These are phyloP conservation scores for Probosciger aterrimus DNA, from an alignment of 2,113 vertebrate genomes.

Conservation along the genomic window DNA sequence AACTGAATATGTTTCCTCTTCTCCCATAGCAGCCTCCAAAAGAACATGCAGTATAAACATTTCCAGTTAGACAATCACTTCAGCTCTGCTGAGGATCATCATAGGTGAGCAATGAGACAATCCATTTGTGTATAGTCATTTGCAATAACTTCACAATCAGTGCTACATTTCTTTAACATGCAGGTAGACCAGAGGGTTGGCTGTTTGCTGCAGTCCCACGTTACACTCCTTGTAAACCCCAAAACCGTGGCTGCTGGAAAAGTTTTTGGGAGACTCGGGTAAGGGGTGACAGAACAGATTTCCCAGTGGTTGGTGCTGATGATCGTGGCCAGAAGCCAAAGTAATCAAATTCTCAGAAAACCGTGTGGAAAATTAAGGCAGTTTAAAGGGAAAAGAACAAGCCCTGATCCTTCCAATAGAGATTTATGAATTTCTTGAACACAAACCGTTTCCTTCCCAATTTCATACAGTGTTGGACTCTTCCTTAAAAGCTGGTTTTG, in stretches of 20 bases:
- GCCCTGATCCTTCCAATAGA: background rate
- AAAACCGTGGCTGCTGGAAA: background rate
- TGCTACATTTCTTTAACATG: background rate
- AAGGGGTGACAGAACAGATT: background rate
- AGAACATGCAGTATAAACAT: background rate
- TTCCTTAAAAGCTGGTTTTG: background rate
- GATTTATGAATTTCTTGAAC: background rate
- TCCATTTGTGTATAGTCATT: fast-evolving
- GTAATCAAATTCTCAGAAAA: slow-evolving; percentile 18
- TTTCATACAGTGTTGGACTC: background rate
- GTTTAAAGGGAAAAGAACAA: background rate
- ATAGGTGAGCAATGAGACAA: background rate
- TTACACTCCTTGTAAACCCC: background rate
- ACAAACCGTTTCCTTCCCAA: background rate
- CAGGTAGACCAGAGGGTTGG: background rate
- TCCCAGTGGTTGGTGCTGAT: background rate
- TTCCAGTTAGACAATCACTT: background rate
- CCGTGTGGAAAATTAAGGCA: background rate
- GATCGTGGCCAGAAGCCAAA: background rate
- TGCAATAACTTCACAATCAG: background rate
- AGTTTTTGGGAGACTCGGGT: background rate
- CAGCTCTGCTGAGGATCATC: background rate
- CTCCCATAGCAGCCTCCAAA: background rate
- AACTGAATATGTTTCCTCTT: background rate
- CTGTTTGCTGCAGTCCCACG: background rate